A percentile compares a stretch with the other conserved stretches of the same genome.
Evolutionary conservation across 2,888 invertebrate genomes (phyloP).

Genomic region (Mesorhabditis spiculigera): DNA sequence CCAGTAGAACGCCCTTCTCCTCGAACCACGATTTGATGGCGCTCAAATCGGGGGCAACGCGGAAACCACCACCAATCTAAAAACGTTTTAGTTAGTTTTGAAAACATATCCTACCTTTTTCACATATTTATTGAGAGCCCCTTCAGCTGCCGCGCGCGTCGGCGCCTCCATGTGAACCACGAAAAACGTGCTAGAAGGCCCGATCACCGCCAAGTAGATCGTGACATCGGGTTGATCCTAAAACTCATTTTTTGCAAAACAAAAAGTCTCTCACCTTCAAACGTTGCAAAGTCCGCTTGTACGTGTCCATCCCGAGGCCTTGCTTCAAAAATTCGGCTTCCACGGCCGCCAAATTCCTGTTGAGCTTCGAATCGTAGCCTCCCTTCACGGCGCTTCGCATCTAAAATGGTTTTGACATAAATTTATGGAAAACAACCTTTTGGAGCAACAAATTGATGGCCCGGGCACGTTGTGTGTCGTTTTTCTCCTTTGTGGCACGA

Average conservation of each 20-base stretch:
- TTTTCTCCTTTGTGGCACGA: constrained; percentile 50
- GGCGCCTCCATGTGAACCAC: constrained; percentile 47
- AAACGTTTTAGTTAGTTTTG: not conserved
- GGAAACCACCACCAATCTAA: constrained; percentile 36
- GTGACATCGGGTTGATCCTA: constrained; percentile 50
- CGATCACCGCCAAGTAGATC: constrained; percentile 45
- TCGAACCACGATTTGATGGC: constrained; percentile 47
- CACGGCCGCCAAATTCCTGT: constrained; percentile 42
- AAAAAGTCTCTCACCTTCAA: constrained; percentile 30
- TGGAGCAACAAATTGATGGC: constrained; percentile 36
- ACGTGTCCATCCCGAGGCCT: constrained; percentile 48
- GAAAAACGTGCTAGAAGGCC: constrained; percentile 48
- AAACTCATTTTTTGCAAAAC: constrained; percentile 15
- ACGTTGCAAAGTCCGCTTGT: constrained; percentile 41
- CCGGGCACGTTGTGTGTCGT: constrained; percentile 43
- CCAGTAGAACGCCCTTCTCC: constrained; percentile 36
- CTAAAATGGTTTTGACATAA: constrained; percentile 10
- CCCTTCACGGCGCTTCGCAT: constrained; percentile 35
- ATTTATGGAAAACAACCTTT: constrained; percentile 21
- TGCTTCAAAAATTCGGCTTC: constrained; percentile 44
- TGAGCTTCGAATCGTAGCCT: constrained; percentile 50
- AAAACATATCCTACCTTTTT: constrained; percentile 37
- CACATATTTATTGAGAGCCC: constrained; percentile 37
- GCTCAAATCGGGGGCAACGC: constrained; percentile 35
- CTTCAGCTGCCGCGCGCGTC: constrained; percentile 32